These are phyloP conservation scores for Macrosteles quadrilineatus DNA, from an alignment of 1,140 invertebrate species.

Conservation along the genomic window DNA sequence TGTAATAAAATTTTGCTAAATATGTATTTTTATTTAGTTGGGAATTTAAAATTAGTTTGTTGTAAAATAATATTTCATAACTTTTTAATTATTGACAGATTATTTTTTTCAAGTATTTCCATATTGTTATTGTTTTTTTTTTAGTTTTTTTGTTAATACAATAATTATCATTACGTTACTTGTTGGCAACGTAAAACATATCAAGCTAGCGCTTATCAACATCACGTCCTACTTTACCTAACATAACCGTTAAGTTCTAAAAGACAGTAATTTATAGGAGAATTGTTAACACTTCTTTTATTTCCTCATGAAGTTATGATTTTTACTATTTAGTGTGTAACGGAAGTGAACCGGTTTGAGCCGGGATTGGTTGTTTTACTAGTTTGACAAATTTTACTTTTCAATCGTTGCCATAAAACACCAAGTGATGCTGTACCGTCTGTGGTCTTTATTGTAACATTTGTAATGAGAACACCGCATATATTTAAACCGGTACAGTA, in stretches of 20 bases:
- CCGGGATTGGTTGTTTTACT: not conserved
- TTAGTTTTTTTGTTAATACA: not conserved
- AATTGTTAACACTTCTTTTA: not conserved
- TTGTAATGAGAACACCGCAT: not conserved
- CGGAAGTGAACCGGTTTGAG: not conserved
- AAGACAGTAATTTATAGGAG: slow-evolving; percentile 28
- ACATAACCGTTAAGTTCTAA: slow-evolving; percentile 16
- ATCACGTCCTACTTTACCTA: not conserved
- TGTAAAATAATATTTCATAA: not conserved
- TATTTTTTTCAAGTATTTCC: not conserved
- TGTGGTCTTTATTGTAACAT: not conserved
- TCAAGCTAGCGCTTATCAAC: slow-evolving; percentile 13
- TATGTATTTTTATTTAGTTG: not conserved
- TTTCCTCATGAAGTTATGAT: not conserved
- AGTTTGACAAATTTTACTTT: not conserved
- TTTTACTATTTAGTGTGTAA: not conserved
- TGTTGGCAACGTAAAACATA: not conserved
- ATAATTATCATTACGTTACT: not conserved
- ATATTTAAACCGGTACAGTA: not conserved
- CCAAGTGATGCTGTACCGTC: not conserved
- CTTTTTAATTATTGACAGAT: not conserved
- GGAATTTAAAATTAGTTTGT: not conserved
- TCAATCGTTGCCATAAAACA: not conserved
- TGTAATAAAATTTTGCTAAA: not conserved
- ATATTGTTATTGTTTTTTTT: not conserved